Conservation (phyloP, 2,888 invertebrate species). For the Drosophila picticornis region DNA sequence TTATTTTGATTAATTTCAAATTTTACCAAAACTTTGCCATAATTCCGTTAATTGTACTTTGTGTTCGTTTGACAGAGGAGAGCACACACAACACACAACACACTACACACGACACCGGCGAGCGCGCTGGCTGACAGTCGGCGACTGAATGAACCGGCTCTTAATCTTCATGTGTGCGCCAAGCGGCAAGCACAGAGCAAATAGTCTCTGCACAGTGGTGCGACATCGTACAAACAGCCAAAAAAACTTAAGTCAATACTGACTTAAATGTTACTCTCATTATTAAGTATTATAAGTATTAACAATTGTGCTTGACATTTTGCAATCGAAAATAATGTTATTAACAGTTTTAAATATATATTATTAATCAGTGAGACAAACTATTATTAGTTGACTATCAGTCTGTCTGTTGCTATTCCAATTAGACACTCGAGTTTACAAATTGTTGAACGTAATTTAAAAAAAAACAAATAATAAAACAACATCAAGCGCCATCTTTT, state of each 20-base stretch:
- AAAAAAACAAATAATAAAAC: not conserved
- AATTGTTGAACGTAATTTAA: not conserved
- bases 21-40: slow-evolving; percentile 2
- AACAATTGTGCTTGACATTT: not conserved
- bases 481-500: not conserved
- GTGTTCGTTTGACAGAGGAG: slow-evolving; percentile 3
- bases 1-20: not conserved
- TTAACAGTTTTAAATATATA: not conserved
- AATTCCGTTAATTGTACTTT: slow-evolving; percentile 29
- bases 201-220: slow-evolving; percentile 42
- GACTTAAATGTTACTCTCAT: too few relatives aligned
- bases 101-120: slow-evolving; percentile 23
- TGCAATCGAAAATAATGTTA: not conserved
- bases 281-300: too few relatives aligned
- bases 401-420: not conserved
- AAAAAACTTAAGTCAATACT: not conserved
- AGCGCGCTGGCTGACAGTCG: slow-evolving; percentile 49
- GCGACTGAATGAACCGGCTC: slow-evolving; percentile 56
- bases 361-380: not conserved
- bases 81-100: not conserved
- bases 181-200: slow-evolving; percentile 31
- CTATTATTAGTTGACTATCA: not conserved
- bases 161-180: slow-evolving; percentile 43
- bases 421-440: not conserved
- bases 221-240: not conserved